phyloP scores from a whole-genome alignment of 64 coral and sea anemone genomes.

The Pachyseris speciosa region DNA sequence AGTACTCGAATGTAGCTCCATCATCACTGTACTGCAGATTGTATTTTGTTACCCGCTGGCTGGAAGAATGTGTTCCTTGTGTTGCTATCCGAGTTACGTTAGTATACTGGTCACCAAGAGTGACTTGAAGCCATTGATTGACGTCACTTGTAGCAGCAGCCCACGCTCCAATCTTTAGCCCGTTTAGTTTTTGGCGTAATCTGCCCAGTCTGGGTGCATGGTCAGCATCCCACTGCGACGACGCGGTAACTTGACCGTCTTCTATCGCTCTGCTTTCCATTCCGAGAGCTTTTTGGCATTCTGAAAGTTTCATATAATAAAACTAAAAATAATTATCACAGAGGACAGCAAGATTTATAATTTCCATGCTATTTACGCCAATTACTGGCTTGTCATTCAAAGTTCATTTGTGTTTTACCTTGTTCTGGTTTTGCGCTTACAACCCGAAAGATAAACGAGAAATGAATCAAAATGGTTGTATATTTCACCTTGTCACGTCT shows the following conservation, averaged over 20 bases:
- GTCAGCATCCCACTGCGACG: not conserved
- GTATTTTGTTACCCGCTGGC: not conserved
- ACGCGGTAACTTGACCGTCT: not conserved
- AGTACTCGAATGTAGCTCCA: not conserved
- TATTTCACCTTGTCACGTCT: too few species aligned
- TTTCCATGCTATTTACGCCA: too few species aligned
- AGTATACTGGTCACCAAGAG: not conserved
- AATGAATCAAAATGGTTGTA: too few species aligned
- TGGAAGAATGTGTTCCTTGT: not conserved
- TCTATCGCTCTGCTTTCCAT: conserved; percentile 13
- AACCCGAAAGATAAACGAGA: too few species aligned
- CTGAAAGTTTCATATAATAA: not conserved
- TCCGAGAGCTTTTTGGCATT: conserved; percentile 30
- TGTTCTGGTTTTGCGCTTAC: too few species aligned
- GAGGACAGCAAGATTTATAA: too few species aligned
- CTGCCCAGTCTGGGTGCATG: conserved; percentile 14
- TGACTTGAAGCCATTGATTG: conserved; percentile 26
- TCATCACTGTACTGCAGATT: not conserved
- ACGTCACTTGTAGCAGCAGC: not conserved
- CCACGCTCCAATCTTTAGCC: not conserved
- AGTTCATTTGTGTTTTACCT: too few species aligned
- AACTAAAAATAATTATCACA: not conserved
- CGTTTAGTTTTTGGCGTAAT: not conserved
- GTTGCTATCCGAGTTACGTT: not conserved
- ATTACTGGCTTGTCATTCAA: too few species aligned